A percentile compares a stretch with the other conserved stretches of the same genome.
These are phyloP conservation scores for Pachymerium ferrugineum DNA, from an alignment of 2,888 invertebrate genomes.

Conservation along the genomic window DNA sequence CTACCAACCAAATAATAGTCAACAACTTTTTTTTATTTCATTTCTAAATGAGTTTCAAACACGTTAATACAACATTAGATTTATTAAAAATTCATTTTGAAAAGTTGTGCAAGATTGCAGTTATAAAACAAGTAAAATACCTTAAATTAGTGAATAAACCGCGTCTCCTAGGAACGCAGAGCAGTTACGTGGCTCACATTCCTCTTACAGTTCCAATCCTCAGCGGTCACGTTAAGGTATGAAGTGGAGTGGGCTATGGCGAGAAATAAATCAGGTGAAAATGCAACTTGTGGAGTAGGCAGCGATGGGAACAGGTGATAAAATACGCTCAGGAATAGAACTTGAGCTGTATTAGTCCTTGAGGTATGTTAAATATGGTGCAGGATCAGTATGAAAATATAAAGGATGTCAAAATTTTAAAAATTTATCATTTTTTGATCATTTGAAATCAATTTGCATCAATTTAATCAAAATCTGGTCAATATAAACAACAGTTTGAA, in stretches of 20 bases:
- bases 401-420: too few relatives aligned
- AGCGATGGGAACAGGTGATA: conserved; percentile 22
- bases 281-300: conserved; percentile 20
- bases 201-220: conserved; percentile 19
- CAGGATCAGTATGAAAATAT: neutral
- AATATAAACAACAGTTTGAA: too few relatives aligned
- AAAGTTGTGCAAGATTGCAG: neutral
- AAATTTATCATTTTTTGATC: too few relatives aligned
- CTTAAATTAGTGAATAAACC: conserved; percentile 15
- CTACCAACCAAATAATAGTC: too few relatives aligned
- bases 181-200: too few relatives aligned
- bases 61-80: too few relatives aligned
- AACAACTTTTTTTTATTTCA: too few relatives aligned
- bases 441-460: too few relatives aligned
- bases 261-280: conserved; percentile 27
- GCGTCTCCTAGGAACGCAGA: neutral
- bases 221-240: conserved; percentile 22
- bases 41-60: too few relatives aligned
- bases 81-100: conserved; percentile 20
- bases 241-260: conserved; percentile 15
- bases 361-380: neutral
- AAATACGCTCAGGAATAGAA: conserved; percentile 7
- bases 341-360: neutral
- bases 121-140: conserved; percentile 8
- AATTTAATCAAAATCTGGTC: too few relatives aligned